These are phyloP conservation scores for Sparus aurata DNA, from an alignment of 2,797 vertebrate genomes.

Conservation along the genomic window DNA sequence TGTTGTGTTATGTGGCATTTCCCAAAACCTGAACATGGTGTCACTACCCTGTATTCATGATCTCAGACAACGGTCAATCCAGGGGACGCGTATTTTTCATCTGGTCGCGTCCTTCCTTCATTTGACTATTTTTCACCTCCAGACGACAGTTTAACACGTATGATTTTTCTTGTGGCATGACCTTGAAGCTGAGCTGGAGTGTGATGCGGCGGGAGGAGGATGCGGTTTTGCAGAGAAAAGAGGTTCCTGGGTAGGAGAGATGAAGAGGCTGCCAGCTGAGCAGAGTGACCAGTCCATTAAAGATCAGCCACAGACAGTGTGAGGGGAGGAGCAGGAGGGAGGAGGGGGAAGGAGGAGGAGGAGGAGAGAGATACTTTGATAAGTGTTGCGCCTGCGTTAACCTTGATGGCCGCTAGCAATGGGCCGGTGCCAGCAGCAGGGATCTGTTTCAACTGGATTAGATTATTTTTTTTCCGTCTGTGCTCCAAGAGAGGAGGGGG, in stretches of 20 bases:
- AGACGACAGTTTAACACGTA: conserved; percentile 76
- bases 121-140: conserved; percentile 84
- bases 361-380: conserved; percentile 91
- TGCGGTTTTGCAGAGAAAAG: conserved; percentile 59
- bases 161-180: conserved; percentile 82
- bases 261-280: conserved; percentile 81
- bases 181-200: conserved; percentile 80
- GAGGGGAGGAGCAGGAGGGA: conserved; percentile 68
- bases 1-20: not conserved
- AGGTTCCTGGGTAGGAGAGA: conserved; percentile 69
- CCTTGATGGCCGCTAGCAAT: conserved; percentile 93
- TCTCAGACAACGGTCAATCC: conserved; percentile 28
- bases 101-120: conserved; percentile 68
- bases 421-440: conserved; percentile 66
- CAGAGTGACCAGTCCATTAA: conserved; percentile 92
- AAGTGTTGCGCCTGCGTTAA: conserved; percentile 96
- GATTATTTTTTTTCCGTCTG: conserved; percentile 83
- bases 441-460: conserved; percentile 92
- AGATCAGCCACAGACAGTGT: conserved; percentile 77
- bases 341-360: conserved; percentile 60
- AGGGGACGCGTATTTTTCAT: conserved; percentile 74
- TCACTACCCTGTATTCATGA: not conserved
- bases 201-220: conserved; percentile 67
- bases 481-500: conserved; percentile 46
- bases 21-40: not conserved